Evolutionary conservation across 2,113 vertebrate genomes (phyloP).

Genomic region (Perca fluviatilis): DNA sequence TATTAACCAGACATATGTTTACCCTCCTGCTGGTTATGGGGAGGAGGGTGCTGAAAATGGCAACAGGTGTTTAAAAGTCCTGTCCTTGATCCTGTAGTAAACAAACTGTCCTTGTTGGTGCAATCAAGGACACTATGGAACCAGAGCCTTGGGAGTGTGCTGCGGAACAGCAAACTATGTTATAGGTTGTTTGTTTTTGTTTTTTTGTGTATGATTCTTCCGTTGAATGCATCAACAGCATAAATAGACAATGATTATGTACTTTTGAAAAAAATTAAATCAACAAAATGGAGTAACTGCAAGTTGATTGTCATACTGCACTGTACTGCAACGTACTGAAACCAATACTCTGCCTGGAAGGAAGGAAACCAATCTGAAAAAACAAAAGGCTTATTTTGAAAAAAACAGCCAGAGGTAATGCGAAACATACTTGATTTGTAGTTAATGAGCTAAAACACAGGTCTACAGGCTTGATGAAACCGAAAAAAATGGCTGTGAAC

Average conservation of each 20-base stretch:
- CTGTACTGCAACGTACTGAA: neutral
- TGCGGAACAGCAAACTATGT: slow-evolving; percentile 2
- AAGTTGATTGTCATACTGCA: neutral
- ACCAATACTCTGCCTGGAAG: neutral
- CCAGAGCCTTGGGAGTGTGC: neutral
- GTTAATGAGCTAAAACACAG: neutral
- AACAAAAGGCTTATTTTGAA: neutral
- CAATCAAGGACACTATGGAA: slow-evolving; percentile 34
- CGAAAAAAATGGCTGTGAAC: neutral
- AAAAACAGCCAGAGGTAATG: neutral
- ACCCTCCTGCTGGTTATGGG: neutral
- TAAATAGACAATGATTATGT: neutral
- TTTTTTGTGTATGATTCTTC: slow-evolving; percentile 15
- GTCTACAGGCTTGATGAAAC: neutral
- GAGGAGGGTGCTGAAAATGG: neutral
- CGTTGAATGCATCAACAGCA: slow-evolving; percentile 2
- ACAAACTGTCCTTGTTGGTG: slow-evolving; percentile 38
- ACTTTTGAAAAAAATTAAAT: neutral
- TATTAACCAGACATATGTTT: slow-evolving; percentile 25
- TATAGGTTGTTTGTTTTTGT: neutral
- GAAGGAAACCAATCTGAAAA: slow-evolving; percentile 3
- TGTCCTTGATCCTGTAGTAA: slow-evolving; percentile 31
- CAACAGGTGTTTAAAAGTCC: slow-evolving; percentile 46
- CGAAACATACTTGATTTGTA: neutral
- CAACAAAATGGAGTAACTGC: neutral